phyloP scores from a whole-genome alignment of 2,888 invertebrate species.

The Tetragnatha montana region DNA sequence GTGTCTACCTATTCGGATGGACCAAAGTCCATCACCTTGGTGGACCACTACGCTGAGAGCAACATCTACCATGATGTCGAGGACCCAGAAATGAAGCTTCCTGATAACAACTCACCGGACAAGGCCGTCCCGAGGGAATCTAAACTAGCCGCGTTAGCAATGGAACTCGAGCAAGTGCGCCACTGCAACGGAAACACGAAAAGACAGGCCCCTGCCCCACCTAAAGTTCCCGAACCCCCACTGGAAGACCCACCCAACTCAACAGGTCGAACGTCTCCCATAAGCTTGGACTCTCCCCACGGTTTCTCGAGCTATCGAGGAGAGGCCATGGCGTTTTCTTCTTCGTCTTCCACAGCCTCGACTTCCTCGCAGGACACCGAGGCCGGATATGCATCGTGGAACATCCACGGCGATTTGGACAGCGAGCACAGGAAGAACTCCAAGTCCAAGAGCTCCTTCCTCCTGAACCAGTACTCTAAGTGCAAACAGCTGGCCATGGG shows the following conservation, averaged over 20 bases:
- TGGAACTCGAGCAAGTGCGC: constrained; percentile 68
- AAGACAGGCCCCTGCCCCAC: constrained; percentile 72
- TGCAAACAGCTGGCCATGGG: constrained; percentile 66
- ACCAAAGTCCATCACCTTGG: constrained; percentile 37
- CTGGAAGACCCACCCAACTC: constrained; percentile 65
- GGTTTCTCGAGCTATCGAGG: constrained; percentile 48
- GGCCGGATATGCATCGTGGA: constrained; percentile 66
- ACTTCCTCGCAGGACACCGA: constrained; percentile 69
- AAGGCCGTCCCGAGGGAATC: constrained; percentile 56
- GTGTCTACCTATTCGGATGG: constrained; percentile 13
- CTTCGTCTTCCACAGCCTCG: constrained; percentile 64
- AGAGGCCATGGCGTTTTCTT: constrained; percentile 60
- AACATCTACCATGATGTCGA: constrained; percentile 68
- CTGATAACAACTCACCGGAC: constrained; percentile 13
- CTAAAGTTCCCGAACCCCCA: constrained; percentile 67
- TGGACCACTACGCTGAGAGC: constrained; percentile 64
- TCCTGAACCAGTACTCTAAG: constrained; percentile 64
- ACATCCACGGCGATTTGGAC: constrained; percentile 54
- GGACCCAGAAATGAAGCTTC: constrained; percentile 12
- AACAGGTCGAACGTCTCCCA: constrained; percentile 36
- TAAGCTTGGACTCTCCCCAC: constrained; percentile 14
- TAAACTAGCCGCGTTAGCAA: constrained; percentile 66
- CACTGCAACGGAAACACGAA: constrained; percentile 68
- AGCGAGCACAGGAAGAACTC: constrained; percentile 39
- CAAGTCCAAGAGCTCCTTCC: constrained; percentile 66